These are phyloP conservation scores for Chaetodon trifasciatus DNA, from an alignment of 2,797 vertebrate genomes.

Conservation along the genomic window DNA sequence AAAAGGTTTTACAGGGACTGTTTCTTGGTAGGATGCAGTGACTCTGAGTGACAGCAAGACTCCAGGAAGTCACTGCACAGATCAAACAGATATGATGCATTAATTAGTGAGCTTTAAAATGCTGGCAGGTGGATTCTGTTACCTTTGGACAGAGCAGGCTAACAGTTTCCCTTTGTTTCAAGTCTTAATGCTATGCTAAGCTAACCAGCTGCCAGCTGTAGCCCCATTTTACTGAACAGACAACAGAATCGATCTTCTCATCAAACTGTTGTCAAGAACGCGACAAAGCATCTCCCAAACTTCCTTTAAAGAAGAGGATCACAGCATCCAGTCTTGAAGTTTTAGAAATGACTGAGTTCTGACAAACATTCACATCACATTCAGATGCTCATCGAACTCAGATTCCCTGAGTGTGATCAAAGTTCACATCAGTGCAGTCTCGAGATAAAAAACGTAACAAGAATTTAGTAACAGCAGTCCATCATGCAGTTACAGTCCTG, in stretches of 20 bases:
- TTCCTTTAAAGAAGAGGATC: conserved; percentile 28
- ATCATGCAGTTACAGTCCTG: background rate
- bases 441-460: background rate
- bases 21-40: background rate
- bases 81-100: background rate
- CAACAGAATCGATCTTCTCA: background rate
- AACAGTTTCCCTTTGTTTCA: background rate
- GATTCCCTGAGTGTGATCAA: conserved; percentile 47
- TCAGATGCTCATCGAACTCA: conserved; percentile 21
- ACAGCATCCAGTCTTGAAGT: conserved; percentile 36
- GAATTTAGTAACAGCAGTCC: conserved; percentile 31
- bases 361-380: background rate
- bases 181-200: background rate
- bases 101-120: background rate
- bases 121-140: background rate
- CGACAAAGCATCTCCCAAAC: background rate
- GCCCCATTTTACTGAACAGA: background rate
- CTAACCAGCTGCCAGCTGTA: background rate
- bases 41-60: background rate
- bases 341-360: conserved; percentile 21
- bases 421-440: conserved; percentile 25
- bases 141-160: background rate
- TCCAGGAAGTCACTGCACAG: background rate
- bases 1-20: background rate
- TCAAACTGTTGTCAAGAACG: background rate